Evolutionary conservation across 2,113 vertebrate genomes (phyloP).

Genomic region (Amphilophus citrinellus): DNA sequence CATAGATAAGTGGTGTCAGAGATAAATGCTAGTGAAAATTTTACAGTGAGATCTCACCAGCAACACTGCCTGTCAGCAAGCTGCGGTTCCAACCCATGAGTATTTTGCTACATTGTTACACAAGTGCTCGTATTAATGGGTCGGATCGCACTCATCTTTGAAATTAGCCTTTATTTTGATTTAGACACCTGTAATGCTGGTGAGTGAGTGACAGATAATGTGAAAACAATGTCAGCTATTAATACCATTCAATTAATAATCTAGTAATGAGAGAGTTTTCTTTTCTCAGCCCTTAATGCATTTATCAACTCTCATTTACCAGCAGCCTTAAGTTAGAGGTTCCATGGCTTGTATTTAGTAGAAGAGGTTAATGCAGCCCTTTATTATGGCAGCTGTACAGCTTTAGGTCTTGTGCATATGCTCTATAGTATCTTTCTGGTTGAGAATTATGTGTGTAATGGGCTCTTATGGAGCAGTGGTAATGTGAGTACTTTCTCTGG

Average conservation of each 20-base stretch:
- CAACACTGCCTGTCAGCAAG: background rate
- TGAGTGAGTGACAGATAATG: background rate
- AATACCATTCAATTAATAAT: slow-evolving; percentile 17
- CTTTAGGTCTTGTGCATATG: slow-evolving; percentile 50
- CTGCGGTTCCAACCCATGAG: background rate
- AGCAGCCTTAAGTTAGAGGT: slow-evolving; percentile 20
- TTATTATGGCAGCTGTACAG: slow-evolving; percentile 54
- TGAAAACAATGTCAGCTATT: background rate
- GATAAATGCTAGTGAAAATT: background rate
- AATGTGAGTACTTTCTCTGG: slow-evolving; percentile 50
- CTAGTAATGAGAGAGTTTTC: slow-evolving; percentile 21
- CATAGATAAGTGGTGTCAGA: background rate
- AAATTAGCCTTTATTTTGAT: background rate
- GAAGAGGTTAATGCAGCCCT: slow-evolving; percentile 27
- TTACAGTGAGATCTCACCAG: background rate
- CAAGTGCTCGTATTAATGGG: background rate
- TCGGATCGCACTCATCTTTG: background rate
- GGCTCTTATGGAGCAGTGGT: slow-evolving; percentile 62
- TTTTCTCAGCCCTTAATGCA: background rate
- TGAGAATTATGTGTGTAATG: slow-evolving; percentile 52
- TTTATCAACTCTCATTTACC: slow-evolving; percentile 22
- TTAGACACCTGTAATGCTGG: background rate
- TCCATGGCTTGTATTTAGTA: slow-evolving; percentile 12
- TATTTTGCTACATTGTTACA: background rate
- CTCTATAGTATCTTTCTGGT: slow-evolving; percentile 42